Evolutionary conservation across 2,797 vertebrate genomes (phyloP).

Genomic region (Lacerta agilis): DNA sequence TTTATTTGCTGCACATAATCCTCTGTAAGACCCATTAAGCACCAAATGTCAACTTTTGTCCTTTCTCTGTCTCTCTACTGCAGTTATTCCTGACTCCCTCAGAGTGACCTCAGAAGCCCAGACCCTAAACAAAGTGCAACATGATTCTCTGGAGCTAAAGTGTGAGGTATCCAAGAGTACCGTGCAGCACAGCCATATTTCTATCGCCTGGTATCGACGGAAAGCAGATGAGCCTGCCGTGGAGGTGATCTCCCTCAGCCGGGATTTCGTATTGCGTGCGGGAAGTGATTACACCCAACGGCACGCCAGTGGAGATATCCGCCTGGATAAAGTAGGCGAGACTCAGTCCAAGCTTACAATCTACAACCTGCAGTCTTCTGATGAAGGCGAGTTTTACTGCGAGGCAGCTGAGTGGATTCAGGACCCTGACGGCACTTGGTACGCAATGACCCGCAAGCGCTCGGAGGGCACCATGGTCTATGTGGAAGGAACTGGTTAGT

Average conservation of each 20-base stretch:
- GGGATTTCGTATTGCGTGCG: conserved; percentile 89
- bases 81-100: conserved; percentile 94
- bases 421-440: conserved; percentile 92
- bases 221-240: conserved; percentile 79
- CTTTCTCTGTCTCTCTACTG: conserved; percentile 16
- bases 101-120: conserved; percentile 84
- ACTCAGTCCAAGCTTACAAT: conserved; percentile 90
- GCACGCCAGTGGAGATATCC: conserved; percentile 88
- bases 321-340: conserved; percentile 91
- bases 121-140: conserved; percentile 93
- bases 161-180: conserved; percentile 91
- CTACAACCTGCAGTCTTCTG: conserved; percentile 91
- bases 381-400: conserved; percentile 95
- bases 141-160: conserved; percentile 89
- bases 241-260: conserved; percentile 90
- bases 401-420: conserved; percentile 97
- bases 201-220: conserved; percentile 91
- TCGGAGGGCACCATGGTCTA: conserved; percentile 89
- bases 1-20: not conserved
- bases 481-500: conserved; percentile 92
- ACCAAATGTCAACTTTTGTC: not conserved
- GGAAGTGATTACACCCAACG: conserved; percentile 89
- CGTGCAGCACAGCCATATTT: conserved; percentile 90
- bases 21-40: not conserved
- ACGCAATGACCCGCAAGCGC: conserved; percentile 92